A percentile compares a stretch with the other conserved stretches of the same genome.
Conservation (phyloP, 1,140 invertebrate species). For the Halotydeus destructor region DNA sequence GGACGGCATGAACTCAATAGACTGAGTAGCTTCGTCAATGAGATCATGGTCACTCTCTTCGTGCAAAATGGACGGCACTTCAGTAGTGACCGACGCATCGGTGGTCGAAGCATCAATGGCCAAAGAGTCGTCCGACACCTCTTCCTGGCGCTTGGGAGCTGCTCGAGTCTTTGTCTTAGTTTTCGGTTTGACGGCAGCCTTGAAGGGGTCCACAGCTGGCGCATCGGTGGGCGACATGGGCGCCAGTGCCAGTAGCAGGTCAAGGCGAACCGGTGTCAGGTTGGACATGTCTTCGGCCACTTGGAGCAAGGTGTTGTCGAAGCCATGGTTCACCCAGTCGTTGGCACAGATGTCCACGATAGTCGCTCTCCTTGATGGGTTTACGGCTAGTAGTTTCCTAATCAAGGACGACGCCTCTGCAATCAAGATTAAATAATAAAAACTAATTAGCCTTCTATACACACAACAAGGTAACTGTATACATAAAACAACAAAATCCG, state of each 20-base stretch:
- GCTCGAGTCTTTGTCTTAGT: background rate
- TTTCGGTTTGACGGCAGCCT: background rate
- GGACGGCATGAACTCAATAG: conserved; percentile 12
- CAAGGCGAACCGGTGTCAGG: conserved; percentile 65
- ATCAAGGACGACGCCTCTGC: conserved; percentile 79
- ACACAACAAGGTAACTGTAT: background rate
- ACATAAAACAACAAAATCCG: conserved; percentile 2
- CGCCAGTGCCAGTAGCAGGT: conserved; percentile 41
- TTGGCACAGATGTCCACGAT: conserved; percentile 84
- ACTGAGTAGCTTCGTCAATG: background rate
- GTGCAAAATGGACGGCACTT: background rate
- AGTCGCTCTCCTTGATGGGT: conserved; percentile 63
- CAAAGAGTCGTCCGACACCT: background rate
- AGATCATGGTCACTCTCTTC: conserved; percentile 2
- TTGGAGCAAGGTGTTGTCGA: conserved; percentile 54
- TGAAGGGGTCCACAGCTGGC: background rate
- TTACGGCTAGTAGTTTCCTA: conserved; percentile 74
- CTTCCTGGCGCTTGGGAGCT: background rate
- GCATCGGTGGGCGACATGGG: conserved; percentile 12
- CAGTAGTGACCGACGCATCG: background rate
- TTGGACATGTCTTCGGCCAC: conserved; percentile 67
- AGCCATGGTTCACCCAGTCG: conserved; percentile 73
- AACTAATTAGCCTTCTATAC: conserved; percentile 4
- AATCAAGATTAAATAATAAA: conserved; percentile 1
- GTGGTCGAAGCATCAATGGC: background rate